Conservation (phyloP, 1,140 invertebrate genomes). For the Tetragnatha versicolor region DNA sequence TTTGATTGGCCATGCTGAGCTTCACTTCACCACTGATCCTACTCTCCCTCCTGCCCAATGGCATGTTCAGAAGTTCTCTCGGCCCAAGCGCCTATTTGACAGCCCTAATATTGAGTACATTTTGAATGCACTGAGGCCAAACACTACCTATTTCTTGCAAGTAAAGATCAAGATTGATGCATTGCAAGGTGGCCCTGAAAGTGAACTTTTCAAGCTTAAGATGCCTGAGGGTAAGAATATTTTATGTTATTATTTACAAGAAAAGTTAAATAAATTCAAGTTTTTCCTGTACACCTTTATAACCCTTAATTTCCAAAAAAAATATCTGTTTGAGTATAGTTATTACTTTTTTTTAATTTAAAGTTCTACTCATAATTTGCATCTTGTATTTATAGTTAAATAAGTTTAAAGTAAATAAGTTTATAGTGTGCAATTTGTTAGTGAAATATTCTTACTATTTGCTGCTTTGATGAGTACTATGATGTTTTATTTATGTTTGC, state of each 20-base stretch:
- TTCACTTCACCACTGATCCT: constrained; percentile 59
- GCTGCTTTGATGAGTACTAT: too few relatives aligned
- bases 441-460: too few relatives aligned
- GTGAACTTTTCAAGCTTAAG: constrained; percentile 56
- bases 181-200: constrained; percentile 57
- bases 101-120: constrained; percentile 84
- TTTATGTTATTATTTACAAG: too few relatives aligned
- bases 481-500: too few relatives aligned
- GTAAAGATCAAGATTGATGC: constrained; percentile 58
- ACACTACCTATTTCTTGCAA: constrained; percentile 74
- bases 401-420: too few relatives aligned
- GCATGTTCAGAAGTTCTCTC: constrained; percentile 83
- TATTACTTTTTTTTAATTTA: too few relatives aligned
- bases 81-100: constrained; percentile 81
- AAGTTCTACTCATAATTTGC: too few relatives aligned
- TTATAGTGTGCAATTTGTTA: too few relatives aligned
- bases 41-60: constrained; percentile 65
- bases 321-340: too few relatives aligned
- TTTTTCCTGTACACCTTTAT: too few relatives aligned
- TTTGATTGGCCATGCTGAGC: constrained; percentile 58
- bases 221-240: constrained; percentile 50
- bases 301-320: too few relatives aligned
- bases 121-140: constrained; percentile 76
- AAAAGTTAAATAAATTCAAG: not conserved
- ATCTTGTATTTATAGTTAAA: too few relatives aligned